These are phyloP conservation scores for Enteromius trimaculatus DNA, from an alignment of 2,797 vertebrate genomes.

Conservation along the genomic window DNA sequence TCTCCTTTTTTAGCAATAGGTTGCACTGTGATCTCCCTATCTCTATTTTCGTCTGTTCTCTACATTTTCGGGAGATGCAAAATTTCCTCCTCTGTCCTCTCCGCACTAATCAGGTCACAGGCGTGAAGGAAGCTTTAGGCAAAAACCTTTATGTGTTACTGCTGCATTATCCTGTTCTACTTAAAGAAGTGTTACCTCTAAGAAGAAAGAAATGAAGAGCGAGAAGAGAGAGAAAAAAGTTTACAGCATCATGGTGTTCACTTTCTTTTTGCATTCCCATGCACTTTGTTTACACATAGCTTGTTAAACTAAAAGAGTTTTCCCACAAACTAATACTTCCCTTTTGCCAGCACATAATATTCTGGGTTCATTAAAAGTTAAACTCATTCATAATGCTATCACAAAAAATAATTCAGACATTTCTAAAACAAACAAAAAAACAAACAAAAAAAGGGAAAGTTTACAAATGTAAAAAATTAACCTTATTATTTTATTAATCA, in stretches of 20 bases:
- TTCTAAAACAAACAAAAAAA: not conserved
- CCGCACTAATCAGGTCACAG: slow-evolving; percentile 32
- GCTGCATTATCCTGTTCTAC: slow-evolving; percentile 26
- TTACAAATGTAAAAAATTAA: not conserved
- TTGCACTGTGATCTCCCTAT: slow-evolving; percentile 16
- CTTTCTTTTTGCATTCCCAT: slow-evolving; percentile 83
- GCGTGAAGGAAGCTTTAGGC: slow-evolving; percentile 39
- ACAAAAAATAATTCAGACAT: not conserved
- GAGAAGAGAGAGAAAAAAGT: not conserved
- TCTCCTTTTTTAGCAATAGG: not conserved
- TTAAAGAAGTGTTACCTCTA: slow-evolving; percentile 24
- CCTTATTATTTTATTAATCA: not conserved
- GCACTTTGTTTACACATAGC: slow-evolving; percentile 89
- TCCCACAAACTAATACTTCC: slow-evolving; percentile 78
- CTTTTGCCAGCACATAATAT: not conserved
- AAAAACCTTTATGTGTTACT: slow-evolving; percentile 32
- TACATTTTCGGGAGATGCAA: slow-evolving; percentile 24
- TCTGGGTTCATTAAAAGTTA: not conserved
- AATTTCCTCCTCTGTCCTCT: slow-evolving; percentile 29
- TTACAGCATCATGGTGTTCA: not conserved
- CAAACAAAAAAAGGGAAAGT: not conserved
- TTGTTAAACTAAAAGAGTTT: slow-evolving; percentile 83
- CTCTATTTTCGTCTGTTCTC: slow-evolving; percentile 31
- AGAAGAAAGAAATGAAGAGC: not conserved
- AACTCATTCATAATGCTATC: not conserved